phyloP scores from a whole-genome alignment of 2,888 invertebrate species.

The Mycalesis mineus region DNA sequence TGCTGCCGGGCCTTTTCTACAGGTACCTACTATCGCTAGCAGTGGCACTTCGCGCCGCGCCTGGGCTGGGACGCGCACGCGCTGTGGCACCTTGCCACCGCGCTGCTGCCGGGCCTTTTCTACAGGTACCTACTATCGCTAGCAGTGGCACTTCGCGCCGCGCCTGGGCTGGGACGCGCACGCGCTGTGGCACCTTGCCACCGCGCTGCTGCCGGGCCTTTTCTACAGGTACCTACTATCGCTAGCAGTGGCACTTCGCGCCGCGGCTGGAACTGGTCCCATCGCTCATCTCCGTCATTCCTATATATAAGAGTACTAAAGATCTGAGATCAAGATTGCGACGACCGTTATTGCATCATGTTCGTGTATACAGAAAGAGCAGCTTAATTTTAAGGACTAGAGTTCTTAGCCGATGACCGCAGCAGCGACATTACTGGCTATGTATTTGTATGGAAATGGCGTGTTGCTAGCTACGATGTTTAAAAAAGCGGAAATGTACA shows the following conservation, averaged over 20 bases:
- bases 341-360: too few species aligned
- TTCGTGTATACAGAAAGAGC: too few species aligned
- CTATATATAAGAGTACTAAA: too few species aligned
- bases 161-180: slow-evolving; percentile 92
- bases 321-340: too few species aligned
- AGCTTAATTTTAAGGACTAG: too few species aligned
- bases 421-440: too few species aligned
- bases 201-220: slow-evolving; percentile 86
- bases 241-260: too few species aligned
- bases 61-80: slow-evolving; percentile 95
- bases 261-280: slow-evolving; percentile 89
- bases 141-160: slow-evolving; percentile 95
- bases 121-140: slow-evolving; percentile 87
- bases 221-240: slow-evolving; percentile 93
- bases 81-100: slow-evolving; percentile 92
- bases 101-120: slow-evolving; percentile 81
- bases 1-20: slow-evolving; percentile 83
- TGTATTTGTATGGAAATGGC: too few species aligned
- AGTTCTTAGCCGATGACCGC: too few species aligned
- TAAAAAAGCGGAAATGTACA: too few species aligned
- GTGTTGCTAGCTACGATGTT: too few species aligned
- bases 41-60: slow-evolving; percentile 91
- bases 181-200: slow-evolving; percentile 95
- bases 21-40: slow-evolving; percentile 86
- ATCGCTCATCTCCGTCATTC: too few species aligned